Base-by-base conservation (phyloP, 2,797 vertebrate genomes). In the Propithecus deckenii region DNA sequence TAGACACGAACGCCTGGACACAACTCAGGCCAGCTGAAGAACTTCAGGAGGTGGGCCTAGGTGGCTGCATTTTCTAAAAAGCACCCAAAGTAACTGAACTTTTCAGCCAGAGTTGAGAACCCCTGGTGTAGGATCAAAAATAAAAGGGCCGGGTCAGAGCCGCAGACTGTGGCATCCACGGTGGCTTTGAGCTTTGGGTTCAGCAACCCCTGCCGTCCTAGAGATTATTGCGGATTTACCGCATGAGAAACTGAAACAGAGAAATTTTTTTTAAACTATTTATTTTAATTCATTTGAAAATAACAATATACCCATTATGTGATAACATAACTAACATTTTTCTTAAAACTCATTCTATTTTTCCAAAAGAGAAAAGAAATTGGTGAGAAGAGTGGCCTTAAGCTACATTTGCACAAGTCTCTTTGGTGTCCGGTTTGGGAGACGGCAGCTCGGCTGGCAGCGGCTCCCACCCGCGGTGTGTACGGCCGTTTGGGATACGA, bases 121-220 rank as follows among this genome's bases (percentile, higher is more conserved):
- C 4, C 0, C 9, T 2, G 52, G 15, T 6, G 10, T 25, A 23
- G 67, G 50, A 13, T 2, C 11, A 8, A 12, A 14, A 17, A 7
- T 9, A 13, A 12, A 0, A 5, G 12, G 0, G 7, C 78, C 10
- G 9, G 46, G 48, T 57, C 6, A 1, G 57, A 55, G 32, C 59
- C n/a, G 9, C 28, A 46, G 75, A 23, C 14, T 5, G 13, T 2
- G 7, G 25, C 9, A 1, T 11, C 18, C 13, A 20, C 8, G 7
- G 86, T 8, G 13, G 30, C 50, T 30, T 9, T 2, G 2, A 4
- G 14, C 41, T 48, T 43, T 0, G 15, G 14, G 3, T 12, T 32
- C 50, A 35, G 52, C 1, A 6, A 32, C 38, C 20, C 7, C 41
- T 38, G n/a, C 7, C 20, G 17, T 38, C 10, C 13, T 14, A 18